A percentile compares a stretch with the other conserved stretches of the same genome.
phyloP scores from a whole-genome alignment of 1,140 invertebrate genomes.

The Cotesia glomerata region DNA sequence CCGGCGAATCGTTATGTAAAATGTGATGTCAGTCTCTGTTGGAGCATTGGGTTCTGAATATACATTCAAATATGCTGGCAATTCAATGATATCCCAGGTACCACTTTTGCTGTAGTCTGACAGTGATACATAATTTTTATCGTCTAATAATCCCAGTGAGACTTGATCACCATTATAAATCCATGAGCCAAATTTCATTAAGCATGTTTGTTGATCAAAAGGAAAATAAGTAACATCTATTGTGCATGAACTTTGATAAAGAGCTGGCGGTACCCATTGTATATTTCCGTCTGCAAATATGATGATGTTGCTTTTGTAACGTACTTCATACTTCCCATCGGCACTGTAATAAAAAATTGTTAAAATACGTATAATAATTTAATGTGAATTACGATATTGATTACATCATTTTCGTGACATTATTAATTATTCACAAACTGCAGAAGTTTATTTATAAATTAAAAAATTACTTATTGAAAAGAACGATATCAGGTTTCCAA shows the following conservation, averaged over 20 bases:
- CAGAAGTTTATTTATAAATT: too few relatives aligned
- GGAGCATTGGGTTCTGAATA: slow-evolving; percentile 77
- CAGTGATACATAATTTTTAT: slow-evolving; percentile 93
- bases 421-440: too few relatives aligned
- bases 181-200: slow-evolving; percentile 99
- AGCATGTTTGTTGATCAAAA: slow-evolving; percentile 98
- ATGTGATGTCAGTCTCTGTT: slow-evolving; percentile 95
- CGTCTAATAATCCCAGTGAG: slow-evolving; percentile 89
- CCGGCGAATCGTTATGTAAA: slow-evolving; percentile 94
- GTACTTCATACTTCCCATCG: slow-evolving; percentile 95
- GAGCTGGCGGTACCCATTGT: slow-evolving; percentile 97
- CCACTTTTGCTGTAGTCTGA: slow-evolving; percentile 98
- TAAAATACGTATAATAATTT: too few relatives aligned
- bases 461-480: slow-evolving; percentile 96
- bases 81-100: slow-evolving; percentile 99
- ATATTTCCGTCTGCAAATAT: slow-evolving; percentile 93
- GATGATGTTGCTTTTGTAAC: slow-evolving; percentile 96
- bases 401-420: too few relatives aligned
- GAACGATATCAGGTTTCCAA: slow-evolving; percentile 99
- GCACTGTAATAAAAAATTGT: slow-evolving; percentile 71
- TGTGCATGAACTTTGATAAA: slow-evolving; percentile 98
- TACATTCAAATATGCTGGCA: slow-evolving; percentile 91
- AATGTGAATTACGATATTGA: too few relatives aligned
- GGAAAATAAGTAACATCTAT: slow-evolving; percentile 99
- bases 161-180: slow-evolving; percentile 98